Evolutionary conservation across 2,888 invertebrate species (phyloP).

Genomic region (Lissocephala sabroskyi): DNA sequence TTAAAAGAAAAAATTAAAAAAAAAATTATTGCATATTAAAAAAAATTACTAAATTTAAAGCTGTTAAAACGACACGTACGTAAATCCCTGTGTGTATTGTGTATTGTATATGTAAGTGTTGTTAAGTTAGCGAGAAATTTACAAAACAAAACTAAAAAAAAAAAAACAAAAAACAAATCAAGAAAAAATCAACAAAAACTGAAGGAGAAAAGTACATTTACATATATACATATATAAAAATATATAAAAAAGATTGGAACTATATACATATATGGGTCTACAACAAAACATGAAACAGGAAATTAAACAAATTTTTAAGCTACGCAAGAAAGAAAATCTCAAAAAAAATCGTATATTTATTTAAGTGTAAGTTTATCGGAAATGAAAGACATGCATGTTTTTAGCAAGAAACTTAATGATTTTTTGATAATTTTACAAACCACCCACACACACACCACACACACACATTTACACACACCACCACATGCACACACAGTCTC

Average conservation of each 20-base stretch:
- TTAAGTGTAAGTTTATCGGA: constrained; percentile 48
- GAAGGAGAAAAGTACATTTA: neutral
- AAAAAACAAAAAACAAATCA: constrained; percentile 18
- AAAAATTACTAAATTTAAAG: constrained; percentile 25
- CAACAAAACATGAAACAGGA: constrained; percentile 55
- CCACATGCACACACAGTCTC: constrained; percentile 21
- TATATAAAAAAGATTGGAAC: constrained; percentile 31
- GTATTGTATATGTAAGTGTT: constrained; percentile 54
- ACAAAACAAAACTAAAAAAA: constrained; percentile 25
- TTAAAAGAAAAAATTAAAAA: constrained; percentile 1
- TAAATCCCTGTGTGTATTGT: constrained; percentile 47
- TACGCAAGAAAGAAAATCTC: constrained; percentile 57
- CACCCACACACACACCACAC: constrained; percentile 18
- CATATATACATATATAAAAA: constrained; percentile 22
- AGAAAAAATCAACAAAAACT: constrained; percentile 9
- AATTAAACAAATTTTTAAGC: constrained; percentile 63
- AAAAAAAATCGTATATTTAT: constrained; percentile 41
- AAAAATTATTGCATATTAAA: too few relatives aligned
- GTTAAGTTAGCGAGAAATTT: constrained; percentile 60
- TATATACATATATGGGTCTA: too few relatives aligned
- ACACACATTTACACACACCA: constrained; percentile 17
- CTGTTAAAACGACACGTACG: constrained; percentile 34
- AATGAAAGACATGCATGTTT: constrained; percentile 55
- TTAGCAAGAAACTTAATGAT: constrained; percentile 49
- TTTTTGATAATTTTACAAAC: constrained; percentile 66